Percentiles rank a stretch among this genome's conserved stretches.
These are phyloP conservation scores for Oscheius sp. DNA, from an alignment of 2,888 invertebrate genomes.

Conservation along the genomic window DNA sequence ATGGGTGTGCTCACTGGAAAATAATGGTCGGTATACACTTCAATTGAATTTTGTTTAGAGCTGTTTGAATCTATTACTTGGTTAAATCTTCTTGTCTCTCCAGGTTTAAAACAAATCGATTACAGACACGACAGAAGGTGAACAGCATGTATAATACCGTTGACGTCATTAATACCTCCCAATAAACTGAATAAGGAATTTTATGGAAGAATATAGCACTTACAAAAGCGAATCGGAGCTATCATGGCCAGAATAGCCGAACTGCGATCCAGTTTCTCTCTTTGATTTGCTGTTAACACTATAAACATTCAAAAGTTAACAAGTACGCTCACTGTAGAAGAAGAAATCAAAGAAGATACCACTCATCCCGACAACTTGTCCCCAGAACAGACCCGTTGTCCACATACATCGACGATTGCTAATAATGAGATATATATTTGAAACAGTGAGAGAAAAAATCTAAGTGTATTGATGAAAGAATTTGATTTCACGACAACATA, in stretches of 20 bases:
- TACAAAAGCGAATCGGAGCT: constrained; percentile 10
- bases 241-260: no score
- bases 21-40: no score
- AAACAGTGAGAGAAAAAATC: constrained; percentile 6
- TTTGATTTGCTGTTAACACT: no score
- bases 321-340: neutral
- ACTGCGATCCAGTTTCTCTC: neutral
- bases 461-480: no score
- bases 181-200: neutral
- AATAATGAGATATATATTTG: neutral
- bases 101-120: neutral
- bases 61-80: neutral
- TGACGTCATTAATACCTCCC: constrained; percentile 3
- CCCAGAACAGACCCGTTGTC: constrained; percentile 2
- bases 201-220: neutral
- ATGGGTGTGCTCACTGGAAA: neutral
- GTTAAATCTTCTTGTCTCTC: neutral
- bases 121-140: constrained; percentile 2
- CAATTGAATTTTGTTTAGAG: no score
- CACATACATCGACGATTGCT: neutral
- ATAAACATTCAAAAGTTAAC: neutral
- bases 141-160: constrained; percentile 2
- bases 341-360: constrained; percentile 1
- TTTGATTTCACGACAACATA: neutral
- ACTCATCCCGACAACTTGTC: neutral